Base-by-base conservation (phyloP, 2,888 invertebrate genomes). In the Sinodicranocentrus sp. region DNA sequence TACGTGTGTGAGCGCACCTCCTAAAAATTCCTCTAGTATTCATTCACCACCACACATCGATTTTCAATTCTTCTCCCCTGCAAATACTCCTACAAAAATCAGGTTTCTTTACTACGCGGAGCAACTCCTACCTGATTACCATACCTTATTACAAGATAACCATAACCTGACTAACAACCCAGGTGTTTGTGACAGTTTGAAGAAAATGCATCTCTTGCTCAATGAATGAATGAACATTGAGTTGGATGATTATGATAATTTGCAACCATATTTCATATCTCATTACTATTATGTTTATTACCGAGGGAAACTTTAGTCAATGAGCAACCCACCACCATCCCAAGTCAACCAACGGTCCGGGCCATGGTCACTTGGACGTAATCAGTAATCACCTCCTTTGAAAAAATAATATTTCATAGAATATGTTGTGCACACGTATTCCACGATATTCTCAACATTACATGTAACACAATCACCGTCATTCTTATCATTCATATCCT, bases 191-290 rank as follows among this genome's bases (percentile, higher is more conserved):
- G 77, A 78, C 68, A 78, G 70, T 78, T 59, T 68, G 26, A 59
- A 78, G 65, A 78, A 70, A 57, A 54, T 25, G 43, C 52, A 65
- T n/a, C 15, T 65, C 75, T 19, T 75, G 65, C 44, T 48, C 59
- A 77, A 59, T 70, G 28, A 52, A 48, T 48, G 68, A 26, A 68
- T 21, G 63, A 63, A n/a, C 21, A 65, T 65, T 54, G 26, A 57
- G 65, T 39, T 67, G 21, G 25, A 79, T 71, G 79, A 79, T 71
- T 79, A 79, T 79, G 61, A 79, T 79, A 79, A 79, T 79, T 71
- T 79, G 79, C 79, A 79, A 71, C 44, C 79, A 79, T 79, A 79
- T 79, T 79, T 79, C 54, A 79, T 70, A 52, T 28, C 70, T 70
- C 70, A 57, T 77, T 77, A 67, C 54, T 77, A 77, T 77, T 54